Conservation (phyloP, 2,797 vertebrate genomes). For the Thripadectes ignobilis region DNA sequence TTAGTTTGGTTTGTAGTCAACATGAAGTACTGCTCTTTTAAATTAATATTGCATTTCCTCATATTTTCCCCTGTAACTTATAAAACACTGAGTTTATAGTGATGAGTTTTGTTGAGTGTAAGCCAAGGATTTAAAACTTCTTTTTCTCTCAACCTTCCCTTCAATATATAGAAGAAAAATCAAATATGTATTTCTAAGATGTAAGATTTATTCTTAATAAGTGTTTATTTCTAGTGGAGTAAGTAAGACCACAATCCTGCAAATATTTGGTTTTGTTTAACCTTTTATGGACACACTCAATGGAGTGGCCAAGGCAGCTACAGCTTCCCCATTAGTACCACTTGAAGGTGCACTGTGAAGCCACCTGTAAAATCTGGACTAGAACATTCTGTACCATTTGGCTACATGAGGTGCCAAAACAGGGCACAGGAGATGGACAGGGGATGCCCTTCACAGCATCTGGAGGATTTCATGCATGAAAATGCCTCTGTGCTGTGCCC, state of each 20-base stretch:
- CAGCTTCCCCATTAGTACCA: background rate
- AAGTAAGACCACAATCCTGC: background rate
- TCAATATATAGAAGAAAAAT: background rate
- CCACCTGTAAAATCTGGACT: rapidly evolving
- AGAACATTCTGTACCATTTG: background rate
- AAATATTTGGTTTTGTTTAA: background rate
- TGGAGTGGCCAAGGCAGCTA: background rate
- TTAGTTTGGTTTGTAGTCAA: background rate
- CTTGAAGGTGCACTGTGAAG: background rate
- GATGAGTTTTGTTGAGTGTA: background rate
- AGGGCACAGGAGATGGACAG: background rate
- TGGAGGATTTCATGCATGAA: background rate
- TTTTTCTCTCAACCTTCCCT: background rate
- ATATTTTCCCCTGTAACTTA: background rate
- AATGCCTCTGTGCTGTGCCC: background rate
- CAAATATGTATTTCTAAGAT: background rate
- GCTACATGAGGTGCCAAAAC: background rate
- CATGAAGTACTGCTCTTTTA: background rate
- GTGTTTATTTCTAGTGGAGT: background rate
- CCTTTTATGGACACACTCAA: background rate
- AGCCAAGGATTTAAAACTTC: background rate
- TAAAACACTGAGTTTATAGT: background rate
- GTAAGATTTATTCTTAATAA: background rate
- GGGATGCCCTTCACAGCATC: background rate
- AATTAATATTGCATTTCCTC: constrained; percentile 12